Base-by-base conservation (phyloP, 2,888 invertebrate genomes). In the Agrenia bidenticulata region DNA sequence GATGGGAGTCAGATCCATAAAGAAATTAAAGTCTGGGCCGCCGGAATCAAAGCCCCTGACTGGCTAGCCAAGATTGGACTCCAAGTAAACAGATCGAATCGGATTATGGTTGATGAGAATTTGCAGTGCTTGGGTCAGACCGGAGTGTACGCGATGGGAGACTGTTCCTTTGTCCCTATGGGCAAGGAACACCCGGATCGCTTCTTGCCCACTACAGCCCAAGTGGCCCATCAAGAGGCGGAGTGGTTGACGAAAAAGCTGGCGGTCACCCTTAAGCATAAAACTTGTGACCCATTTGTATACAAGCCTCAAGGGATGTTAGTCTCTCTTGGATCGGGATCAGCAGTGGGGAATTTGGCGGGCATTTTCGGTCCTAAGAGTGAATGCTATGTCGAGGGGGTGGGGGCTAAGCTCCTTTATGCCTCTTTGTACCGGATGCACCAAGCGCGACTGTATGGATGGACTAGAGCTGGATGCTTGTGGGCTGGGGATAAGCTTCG, bases 1-100 rank as follows among this genome's bases (percentile, higher is more conserved):
- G 69, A 71, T 45, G 69, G 67, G 0, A 53, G 54, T 0, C n/a
- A 59, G 1, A 24, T 73, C 1, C 56, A 66, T 27, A 63, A 58
- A 24, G 73, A 73, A 27, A 67, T 73, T 1, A 67, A 65, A 58
- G 67, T 73, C 41, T 73, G 73, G 73, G 69, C 73, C n/a, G 73
- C 73, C 7, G 73, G 73, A 7, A 65, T 71, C 15, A 73, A 69
- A 56, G 70, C 69, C 2, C 70, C 70, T 15, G 66, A 69, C 42
- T 73, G 70, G 69, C 54, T 73, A 1, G 59, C 63, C 9, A 39
- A 23, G 9, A n/a, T 69, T 17, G 71, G 67, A 2, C 66, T 73
- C 9, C 57, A 61, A 32, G 59, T 64, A 1, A 66, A 65, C 21
- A 61, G 67, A 37, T 23, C 54, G 15, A 69, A 69, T 57, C 65